Conservation (phyloP, 1,140 invertebrate species). For the Caerostris extrusa region DNA sequence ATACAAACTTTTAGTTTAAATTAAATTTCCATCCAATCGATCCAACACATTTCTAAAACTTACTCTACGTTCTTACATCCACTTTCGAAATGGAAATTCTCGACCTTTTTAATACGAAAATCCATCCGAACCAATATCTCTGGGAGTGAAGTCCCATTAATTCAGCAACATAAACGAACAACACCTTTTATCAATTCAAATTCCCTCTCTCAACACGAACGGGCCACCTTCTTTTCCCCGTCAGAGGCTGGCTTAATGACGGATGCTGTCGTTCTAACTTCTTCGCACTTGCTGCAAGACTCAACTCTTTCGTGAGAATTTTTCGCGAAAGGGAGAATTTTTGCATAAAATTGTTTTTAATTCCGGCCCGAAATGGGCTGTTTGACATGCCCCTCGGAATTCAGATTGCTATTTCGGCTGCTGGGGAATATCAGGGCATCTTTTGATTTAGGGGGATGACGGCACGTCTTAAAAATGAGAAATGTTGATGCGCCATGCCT, state of each 20-base stretch:
- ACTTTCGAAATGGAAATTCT: neutral
- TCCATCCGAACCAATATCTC: neutral
- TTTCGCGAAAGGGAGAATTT: neutral
- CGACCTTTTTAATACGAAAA: neutral
- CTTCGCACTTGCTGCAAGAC: neutral
- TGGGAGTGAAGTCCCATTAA: neutral
- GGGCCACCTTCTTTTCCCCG: neutral
- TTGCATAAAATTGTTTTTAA: constrained; percentile 43
- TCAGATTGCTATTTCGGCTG: neutral
- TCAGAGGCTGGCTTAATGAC: neutral
- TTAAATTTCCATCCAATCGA: too few species aligned
- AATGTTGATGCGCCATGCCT: neutral
- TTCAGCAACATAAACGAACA: constrained; percentile 3
- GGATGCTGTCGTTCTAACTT: neutral
- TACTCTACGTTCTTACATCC: neutral
- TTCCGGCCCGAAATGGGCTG: neutral
- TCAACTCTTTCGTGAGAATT: neutral
- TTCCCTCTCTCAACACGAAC: neutral
- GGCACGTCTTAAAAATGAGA: neutral
- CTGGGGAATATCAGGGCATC: neutral
- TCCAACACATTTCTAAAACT: too few species aligned
- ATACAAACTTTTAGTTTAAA: too few species aligned
- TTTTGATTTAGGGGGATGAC: neutral
- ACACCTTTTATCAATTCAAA: neutral
- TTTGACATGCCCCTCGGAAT: neutral